Base-by-base conservation (phyloP, 2,797 vertebrate genomes). In the Galagoides demidoff region DNA sequence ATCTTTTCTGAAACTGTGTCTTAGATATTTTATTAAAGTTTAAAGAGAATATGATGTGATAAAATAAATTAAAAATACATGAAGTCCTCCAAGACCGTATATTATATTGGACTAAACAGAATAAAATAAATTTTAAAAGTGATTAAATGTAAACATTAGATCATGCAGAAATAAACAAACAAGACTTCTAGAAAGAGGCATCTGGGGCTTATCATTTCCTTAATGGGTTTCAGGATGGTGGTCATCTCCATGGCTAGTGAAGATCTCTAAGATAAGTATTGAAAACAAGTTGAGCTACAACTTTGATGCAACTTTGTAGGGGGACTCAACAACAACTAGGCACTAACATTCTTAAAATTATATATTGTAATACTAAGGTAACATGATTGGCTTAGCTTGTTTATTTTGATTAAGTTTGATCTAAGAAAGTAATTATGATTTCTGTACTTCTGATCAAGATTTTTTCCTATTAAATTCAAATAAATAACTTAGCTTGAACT, bases 381-480 rank as follows among this genome's bases (percentile, higher is more conserved):
- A 92, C 79, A 55, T 5, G 23, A 31, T 59, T 70, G 34, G 16
- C 13, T 83, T 61, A 90, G 10, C 16, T 84, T 73, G 39, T 76
- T 81, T 74, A 34, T 81, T 43, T 31, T n/a, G 61, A 0, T 66
- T 61, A 79, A 52, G 52, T 70, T 85, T 85, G 14, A 70, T 70
- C 19, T 82, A 45, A 81, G 2, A 45, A 45, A 45, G 16, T 79
- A 59, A 81, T 61, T 68, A 4, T 91, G 14, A 76, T 59, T 93
- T 94, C 5, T 57, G 10, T 57, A 77, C 49, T 88, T 57, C 20
- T 37, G 55, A 29, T 34, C 34, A n/a, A 45, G n/a, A 2, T 57
- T 79, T 68, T 83, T 76, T 82, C 66, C 64, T 6, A 92, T 37
- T 92, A 83, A 52, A 87, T 73, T 96, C 16, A 61, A 79, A 76